phyloP scores from a whole-genome alignment of 1,140 invertebrate genomes.

The Ephestia elutella region DNA sequence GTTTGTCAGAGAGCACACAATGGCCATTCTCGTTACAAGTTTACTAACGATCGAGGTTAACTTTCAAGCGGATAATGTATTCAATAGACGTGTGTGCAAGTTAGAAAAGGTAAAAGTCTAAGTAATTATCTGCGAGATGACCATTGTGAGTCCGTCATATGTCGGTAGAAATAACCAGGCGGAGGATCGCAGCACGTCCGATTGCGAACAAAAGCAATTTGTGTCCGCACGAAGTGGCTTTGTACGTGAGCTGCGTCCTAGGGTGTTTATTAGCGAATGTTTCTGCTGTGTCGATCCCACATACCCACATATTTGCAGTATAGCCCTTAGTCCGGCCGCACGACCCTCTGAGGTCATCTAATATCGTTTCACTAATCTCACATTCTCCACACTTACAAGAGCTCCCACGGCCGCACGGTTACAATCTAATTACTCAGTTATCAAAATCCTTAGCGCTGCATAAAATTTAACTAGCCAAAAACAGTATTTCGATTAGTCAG shows the following conservation, averaged over 20 bases:
- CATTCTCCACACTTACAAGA: constrained; percentile 43
- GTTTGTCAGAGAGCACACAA: background rate
- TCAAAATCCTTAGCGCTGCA: constrained; percentile 20
- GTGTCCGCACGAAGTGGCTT: constrained; percentile 61
- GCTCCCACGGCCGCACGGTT: constrained; percentile 28
- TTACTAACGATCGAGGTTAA: constrained; percentile 16
- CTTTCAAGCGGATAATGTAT: constrained; percentile 11
- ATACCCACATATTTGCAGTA: background rate
- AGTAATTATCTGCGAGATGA: constrained; percentile 50
- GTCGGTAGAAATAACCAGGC: constrained; percentile 50
- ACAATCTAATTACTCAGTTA: constrained; percentile 20
- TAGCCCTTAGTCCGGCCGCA: constrained; percentile 19
- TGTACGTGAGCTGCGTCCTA: constrained; percentile 62
- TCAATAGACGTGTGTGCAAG: constrained; percentile 16
- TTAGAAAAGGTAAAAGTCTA: constrained; percentile 45
- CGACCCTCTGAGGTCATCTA: constrained; percentile 48
- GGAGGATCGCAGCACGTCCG: constrained; percentile 52
- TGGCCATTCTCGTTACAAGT: constrained; percentile 11
- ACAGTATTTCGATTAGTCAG: constrained; percentile 40
- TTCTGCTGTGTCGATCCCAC: constrained; percentile 15
- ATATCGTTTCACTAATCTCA: constrained; percentile 50
- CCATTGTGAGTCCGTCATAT: constrained; percentile 54
- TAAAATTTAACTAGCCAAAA: constrained; percentile 20
- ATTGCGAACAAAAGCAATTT: constrained; percentile 67
- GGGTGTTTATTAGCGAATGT: constrained; percentile 58